phyloP scores from a whole-genome alignment of 2,888 invertebrate genomes.

The Chelonus formosanus region DNA sequence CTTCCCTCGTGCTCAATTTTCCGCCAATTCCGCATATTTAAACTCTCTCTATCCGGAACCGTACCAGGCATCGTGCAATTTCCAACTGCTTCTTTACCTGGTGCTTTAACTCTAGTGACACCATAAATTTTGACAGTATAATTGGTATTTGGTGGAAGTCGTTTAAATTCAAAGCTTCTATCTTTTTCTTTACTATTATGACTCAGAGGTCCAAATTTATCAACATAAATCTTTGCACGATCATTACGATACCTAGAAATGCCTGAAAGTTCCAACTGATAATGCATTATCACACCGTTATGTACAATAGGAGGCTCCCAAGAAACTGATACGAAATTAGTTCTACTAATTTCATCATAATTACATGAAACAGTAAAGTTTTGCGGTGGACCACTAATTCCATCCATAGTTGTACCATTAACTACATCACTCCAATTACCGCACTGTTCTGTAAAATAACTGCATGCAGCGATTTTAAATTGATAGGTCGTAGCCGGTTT shows the following conservation, averaged over 20 bases:
- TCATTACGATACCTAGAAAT: constrained; percentile 67
- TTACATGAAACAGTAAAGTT: constrained; percentile 75
- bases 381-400: constrained; percentile 78
- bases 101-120: constrained; percentile 78
- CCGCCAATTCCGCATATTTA: constrained; percentile 72
- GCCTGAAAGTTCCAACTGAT: constrained; percentile 72
- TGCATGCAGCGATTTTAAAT: constrained; percentile 84
- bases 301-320: constrained; percentile 80
- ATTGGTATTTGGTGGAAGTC: constrained; percentile 83
- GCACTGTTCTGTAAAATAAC: constrained; percentile 78
- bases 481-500: constrained; percentile 82
- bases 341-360: constrained; percentile 70
- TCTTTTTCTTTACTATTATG: constrained; percentile 68
- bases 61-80: constrained; percentile 78
- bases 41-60: constrained; percentile 73
- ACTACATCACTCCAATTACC: constrained; percentile 81
- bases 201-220: constrained; percentile 71
- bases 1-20: constrained; percentile 73
- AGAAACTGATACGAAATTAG: constrained; percentile 73
- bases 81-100: constrained; percentile 73
- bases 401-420: constrained; percentile 85
- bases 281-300: constrained; percentile 82
- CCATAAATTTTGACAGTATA: constrained; percentile 74
- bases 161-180: constrained; percentile 70
- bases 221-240: constrained; percentile 63